Evolutionary conservation across 2,888 invertebrate species (phyloP).

Genomic region (Cosmorhoe ocellata): DNA sequence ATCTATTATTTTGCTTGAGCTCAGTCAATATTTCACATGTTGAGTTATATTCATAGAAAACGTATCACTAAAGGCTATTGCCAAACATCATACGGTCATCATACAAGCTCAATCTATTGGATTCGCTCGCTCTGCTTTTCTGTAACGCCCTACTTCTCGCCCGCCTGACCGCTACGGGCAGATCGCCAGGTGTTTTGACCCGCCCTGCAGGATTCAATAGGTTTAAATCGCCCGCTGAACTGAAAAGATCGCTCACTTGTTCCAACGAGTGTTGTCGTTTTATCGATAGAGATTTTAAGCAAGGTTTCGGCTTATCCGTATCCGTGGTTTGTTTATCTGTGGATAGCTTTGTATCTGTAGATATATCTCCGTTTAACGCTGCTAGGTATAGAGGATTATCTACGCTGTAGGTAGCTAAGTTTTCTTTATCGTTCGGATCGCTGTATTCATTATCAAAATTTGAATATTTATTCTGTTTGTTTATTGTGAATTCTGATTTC

Average conservation of each 20-base stretch:
- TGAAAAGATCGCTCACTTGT: slow-evolving; percentile 89
- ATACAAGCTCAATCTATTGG: slow-evolving; percentile 91
- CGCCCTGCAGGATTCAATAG: slow-evolving; percentile 89
- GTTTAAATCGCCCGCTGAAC: slow-evolving; percentile 84
- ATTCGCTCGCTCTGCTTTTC: slow-evolving; percentile 69
- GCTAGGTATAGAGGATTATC: slow-evolving; percentile 75
- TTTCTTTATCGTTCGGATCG: slow-evolving; percentile 75
- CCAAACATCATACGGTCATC: slow-evolving; percentile 94
- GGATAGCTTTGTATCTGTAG: slow-evolving; percentile 49
- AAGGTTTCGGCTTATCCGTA: slow-evolving; percentile 51
- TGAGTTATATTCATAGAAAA: too few species aligned
- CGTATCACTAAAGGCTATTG: slow-evolving; percentile 58
- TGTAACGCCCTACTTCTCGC: slow-evolving; percentile 84
- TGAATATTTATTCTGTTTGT: slow-evolving; percentile 71
- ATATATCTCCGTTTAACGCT: slow-evolving; percentile 67
- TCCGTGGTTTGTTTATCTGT: not conserved
- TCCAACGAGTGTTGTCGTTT: slow-evolving; percentile 88
- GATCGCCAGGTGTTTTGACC: slow-evolving; percentile 91
- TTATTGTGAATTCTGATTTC: slow-evolving; percentile 63
- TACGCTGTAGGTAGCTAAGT: slow-evolving; percentile 62
- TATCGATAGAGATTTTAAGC: slow-evolving; percentile 58
- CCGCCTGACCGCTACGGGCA: slow-evolving; percentile 89
- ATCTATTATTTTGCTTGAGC: too few species aligned
- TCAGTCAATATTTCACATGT: too few species aligned
- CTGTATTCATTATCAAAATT: slow-evolving; percentile 76